Base-by-base conservation (phyloP, 2,888 invertebrate genomes). In the Caenorhabditis sp. region DNA sequence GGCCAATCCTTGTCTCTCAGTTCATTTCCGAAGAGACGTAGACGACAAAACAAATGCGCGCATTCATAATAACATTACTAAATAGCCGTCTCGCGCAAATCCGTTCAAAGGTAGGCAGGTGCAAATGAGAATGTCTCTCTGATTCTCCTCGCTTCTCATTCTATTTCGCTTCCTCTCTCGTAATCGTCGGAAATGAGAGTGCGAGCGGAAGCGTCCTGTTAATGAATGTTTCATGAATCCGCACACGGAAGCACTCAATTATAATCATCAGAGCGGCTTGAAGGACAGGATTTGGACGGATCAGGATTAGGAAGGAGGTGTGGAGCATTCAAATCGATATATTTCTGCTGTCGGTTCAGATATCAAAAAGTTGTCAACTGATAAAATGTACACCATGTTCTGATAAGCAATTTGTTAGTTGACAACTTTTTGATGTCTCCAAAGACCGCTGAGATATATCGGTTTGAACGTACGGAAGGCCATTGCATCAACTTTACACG, bases 151-250 rank as follows among this genome's bases (percentile, higher is more conserved):
- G 9, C 37, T 26, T 27, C n/a, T 9, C 37, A 17, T n/a, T 55
- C 55, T 71, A 4, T 71, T 45, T 55, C 22, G 9, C 37, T 46
- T n/a, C 35, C 35, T 45, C 24, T 53, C 11, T 35, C 30, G 39
- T 63, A 63, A 63, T 63, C 63, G 53, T 22, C 24, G 41, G 48
- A 41, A 62, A 15, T 9, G n/a, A n/a, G n/a, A n/a, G n/a, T n/a
- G n/a, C n/a, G n/a, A n/a, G n/a, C n/a, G n/a, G n/a, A 37, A 13
- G 35, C 7, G 22, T 41, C 46, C 46, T 56, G 56, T 48, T 66
- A 56, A 66, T 66, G 55, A 68, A 68, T 68, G 58, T 68, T 68
- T 68, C 68, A 58, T 68, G 58, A 32, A 11, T 35, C 9, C 3
- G 24, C 62, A 41, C 52, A 35, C 9, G 20, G 8, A 9, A 20